phyloP scores from a whole-genome alignment of 2,797 vertebrate species.

The Hemibagrus guttatus region DNA sequence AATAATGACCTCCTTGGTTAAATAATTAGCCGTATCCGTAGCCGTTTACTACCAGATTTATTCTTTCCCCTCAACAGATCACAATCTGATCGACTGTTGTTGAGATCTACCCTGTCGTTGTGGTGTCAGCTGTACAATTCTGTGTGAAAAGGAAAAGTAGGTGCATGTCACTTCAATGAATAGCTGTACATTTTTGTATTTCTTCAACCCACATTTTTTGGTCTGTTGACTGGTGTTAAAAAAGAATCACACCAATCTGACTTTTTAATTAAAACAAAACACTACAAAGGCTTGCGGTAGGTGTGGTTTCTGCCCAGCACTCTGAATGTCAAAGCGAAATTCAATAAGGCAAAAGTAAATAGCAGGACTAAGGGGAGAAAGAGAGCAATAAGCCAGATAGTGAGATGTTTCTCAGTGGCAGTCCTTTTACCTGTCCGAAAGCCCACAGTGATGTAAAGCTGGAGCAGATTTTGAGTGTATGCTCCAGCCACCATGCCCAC shows the following conservation, averaged over 20 bases:
- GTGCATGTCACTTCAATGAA: neutral
- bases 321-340: conserved; percentile 13
- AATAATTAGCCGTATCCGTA: neutral
- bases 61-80: too few species aligned
- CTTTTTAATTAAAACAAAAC: neutral
- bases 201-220: neutral
- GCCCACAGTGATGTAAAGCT: conserved; percentile 67
- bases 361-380: neutral
- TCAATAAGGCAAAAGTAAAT: neutral
- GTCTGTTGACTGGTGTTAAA: neutral
- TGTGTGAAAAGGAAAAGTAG: neutral
- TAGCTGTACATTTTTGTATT: neutral
- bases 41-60: neutral
- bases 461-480: conserved; percentile 55
- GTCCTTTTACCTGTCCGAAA: conserved; percentile 65
- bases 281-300: neutral
- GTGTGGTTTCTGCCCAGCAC: neutral
- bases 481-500: conserved; percentile 61
- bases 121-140: neutral
- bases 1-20: neutral
- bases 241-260: neutral
- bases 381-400: neutral
- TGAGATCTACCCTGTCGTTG: neutral
- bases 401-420: neutral
- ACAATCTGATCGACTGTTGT: neutral